Conservation (phyloP, 2,888 invertebrate genomes). For the Eustalomyia histrio region DNA sequence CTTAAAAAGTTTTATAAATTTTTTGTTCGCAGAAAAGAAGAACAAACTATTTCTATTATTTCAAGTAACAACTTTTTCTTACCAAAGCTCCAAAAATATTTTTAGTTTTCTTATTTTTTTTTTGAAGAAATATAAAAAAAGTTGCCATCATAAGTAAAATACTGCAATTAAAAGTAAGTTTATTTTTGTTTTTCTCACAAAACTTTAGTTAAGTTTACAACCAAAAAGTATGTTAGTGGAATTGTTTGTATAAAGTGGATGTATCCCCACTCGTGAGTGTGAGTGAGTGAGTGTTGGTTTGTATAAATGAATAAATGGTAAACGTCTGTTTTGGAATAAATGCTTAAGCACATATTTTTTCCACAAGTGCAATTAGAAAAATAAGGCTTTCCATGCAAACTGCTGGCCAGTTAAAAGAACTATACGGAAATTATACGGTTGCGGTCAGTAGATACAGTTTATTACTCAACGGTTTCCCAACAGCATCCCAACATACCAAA, state of each 20-base stretch:
- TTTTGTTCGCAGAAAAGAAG: neutral
- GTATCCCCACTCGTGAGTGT: neutral
- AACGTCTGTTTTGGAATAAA: constrained; percentile 19
- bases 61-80: neutral
- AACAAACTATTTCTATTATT: too few species aligned
- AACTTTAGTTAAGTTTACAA: constrained; percentile 43
- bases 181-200: constrained; percentile 30
- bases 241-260: neutral
- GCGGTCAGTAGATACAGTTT: too few species aligned
- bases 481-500: too few species aligned
- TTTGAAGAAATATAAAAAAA: constrained; percentile 16
- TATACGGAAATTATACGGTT: too few species aligned
- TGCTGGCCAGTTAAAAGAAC: too few species aligned
- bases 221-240: constrained; percentile 19
- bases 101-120: too few species aligned
- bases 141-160: constrained; percentile 44
- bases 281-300: neutral
- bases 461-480: too few species aligned
- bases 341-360: constrained; percentile 35
- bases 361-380: constrained; percentile 5
- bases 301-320: neutral
- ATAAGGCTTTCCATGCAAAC: too few species aligned
- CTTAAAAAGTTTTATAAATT: neutral
- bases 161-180: constrained; percentile 55
- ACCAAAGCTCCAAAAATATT: neutral